A percentile compares a stretch with the other conserved stretches of the same genome.
These are phyloP conservation scores for Chloropsis hardwickii DNA, from an alignment of 2,113 vertebrate genomes.

Conservation along the genomic window DNA sequence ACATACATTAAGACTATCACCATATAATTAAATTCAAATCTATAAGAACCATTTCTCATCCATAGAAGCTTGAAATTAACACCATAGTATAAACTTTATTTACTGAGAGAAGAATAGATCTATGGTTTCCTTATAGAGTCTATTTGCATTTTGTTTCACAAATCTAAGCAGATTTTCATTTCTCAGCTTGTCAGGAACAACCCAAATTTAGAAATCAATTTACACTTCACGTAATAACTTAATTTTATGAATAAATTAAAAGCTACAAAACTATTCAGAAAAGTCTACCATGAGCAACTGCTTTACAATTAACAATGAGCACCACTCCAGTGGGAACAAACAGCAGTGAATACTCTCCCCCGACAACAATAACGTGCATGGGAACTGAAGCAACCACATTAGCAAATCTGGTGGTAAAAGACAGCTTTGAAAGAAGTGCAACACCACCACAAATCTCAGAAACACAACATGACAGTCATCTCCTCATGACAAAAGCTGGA, in stretches of 20 bases:
- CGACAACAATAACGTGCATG: rapidly evolving
- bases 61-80: background rate
- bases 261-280: background rate
- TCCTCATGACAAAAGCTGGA: background rate
- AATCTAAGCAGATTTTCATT: background rate
- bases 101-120: background rate
- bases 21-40: background rate
- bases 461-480: background rate
- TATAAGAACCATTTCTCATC: background rate
- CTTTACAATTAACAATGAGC: background rate
- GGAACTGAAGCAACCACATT: background rate
- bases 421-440: background rate
- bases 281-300: background rate
- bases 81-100: background rate
- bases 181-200: background rate
- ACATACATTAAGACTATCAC: background rate
- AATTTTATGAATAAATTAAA: constrained; percentile 11
- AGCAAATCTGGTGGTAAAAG: background rate
- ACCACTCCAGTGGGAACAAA: background rate
- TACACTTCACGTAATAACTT: background rate
- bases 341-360: background rate
- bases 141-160: background rate
- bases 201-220: background rate
- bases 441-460: background rate
- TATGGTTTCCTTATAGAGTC: background rate